Evolutionary conservation across 2,797 vertebrate genomes (phyloP).

Genomic region (Hippoglossus hippoglossus): DNA sequence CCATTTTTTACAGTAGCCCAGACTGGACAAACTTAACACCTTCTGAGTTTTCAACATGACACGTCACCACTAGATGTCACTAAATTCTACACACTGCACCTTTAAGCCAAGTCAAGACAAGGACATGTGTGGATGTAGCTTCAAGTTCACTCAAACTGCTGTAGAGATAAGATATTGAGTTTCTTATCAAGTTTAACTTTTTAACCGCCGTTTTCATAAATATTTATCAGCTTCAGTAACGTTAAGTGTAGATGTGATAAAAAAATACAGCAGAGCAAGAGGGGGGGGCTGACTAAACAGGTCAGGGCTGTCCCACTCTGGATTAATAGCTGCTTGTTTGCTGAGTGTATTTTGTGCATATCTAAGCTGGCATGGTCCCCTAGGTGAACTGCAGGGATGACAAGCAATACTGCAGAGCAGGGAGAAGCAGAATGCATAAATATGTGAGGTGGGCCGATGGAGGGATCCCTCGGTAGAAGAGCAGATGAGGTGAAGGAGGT

Average conservation of each 20-base stretch:
- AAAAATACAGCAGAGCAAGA: neutral
- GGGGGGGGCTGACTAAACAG: conserved; percentile 32
- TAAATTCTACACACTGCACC: too few relatives aligned
- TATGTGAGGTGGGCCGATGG: conserved; percentile 36
- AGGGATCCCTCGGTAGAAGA: conserved; percentile 16
- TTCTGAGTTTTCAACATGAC: too few relatives aligned
- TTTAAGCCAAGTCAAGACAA: too few relatives aligned
- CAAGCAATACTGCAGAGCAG: conserved; percentile 41
- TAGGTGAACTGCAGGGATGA: conserved; percentile 24
- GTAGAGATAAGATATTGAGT: too few relatives aligned
- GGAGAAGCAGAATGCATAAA: conserved; percentile 50
- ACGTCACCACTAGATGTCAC: too few relatives aligned
- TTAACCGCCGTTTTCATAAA: too few relatives aligned
- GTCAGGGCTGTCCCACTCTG: conserved; percentile 11
- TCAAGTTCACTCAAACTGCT: too few relatives aligned
- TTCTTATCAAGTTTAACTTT: too few relatives aligned
- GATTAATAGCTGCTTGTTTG: conserved; percentile 45
- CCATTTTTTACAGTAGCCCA: too few relatives aligned
- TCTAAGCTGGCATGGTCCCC: conserved; percentile 32
- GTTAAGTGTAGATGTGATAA: neutral
- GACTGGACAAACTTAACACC: too few relatives aligned
- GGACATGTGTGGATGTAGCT: too few relatives aligned
- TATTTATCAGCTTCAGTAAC: too few relatives aligned
- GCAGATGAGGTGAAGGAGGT: conserved; percentile 23
- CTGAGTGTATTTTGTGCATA: conserved; percentile 38